phyloP scores from a whole-genome alignment of 2,888 invertebrate genomes.

The Xanthostigma xanthostigma region DNA sequence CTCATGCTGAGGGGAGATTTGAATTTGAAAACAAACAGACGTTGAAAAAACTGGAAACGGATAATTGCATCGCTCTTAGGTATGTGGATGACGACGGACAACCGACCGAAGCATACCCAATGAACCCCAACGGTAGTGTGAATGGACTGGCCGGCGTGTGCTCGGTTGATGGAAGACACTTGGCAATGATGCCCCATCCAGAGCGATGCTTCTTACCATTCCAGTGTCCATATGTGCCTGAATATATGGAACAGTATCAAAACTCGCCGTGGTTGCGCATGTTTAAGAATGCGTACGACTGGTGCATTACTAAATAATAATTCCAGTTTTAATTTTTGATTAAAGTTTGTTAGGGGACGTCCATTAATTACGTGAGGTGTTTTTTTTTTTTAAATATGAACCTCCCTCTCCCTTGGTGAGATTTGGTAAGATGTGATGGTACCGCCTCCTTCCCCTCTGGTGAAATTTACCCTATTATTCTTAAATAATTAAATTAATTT shows the following conservation, averaged over 20 bases:
- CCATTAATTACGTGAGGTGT: too few relatives aligned
- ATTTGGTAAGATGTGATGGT: too few relatives aligned
- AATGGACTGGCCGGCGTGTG: slow-evolving; percentile 82
- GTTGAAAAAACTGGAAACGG: slow-evolving; percentile 32
- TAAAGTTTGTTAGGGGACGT: too few relatives aligned
- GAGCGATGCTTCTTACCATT: slow-evolving; percentile 81
- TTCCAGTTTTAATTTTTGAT: not conserved
- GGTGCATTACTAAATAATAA: slow-evolving; percentile 30
- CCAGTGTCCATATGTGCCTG: slow-evolving; percentile 71
- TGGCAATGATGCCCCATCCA: slow-evolving; percentile 98
- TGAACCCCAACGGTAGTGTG: slow-evolving; percentile 87
- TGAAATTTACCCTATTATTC: too few relatives aligned
- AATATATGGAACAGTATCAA: slow-evolving; percentile 32
- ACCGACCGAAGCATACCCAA: slow-evolving; percentile 72
- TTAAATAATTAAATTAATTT: too few relatives aligned
- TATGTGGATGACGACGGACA: slow-evolving; percentile 69
- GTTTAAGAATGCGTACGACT: slow-evolving; percentile 76
- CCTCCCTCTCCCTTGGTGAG: too few relatives aligned
- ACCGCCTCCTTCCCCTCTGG: too few relatives aligned
- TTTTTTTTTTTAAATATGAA: too few relatives aligned
- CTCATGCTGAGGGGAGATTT: slow-evolving; percentile 89
- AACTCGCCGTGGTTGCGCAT: slow-evolving; percentile 83
- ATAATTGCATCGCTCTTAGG: slow-evolving; percentile 57
- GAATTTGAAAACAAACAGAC: slow-evolving; percentile 36
- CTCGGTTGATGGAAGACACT: slow-evolving; percentile 79